Conservation (phyloP, 2,797 vertebrate genomes). For the Neomorphus geoffroyi region DNA sequence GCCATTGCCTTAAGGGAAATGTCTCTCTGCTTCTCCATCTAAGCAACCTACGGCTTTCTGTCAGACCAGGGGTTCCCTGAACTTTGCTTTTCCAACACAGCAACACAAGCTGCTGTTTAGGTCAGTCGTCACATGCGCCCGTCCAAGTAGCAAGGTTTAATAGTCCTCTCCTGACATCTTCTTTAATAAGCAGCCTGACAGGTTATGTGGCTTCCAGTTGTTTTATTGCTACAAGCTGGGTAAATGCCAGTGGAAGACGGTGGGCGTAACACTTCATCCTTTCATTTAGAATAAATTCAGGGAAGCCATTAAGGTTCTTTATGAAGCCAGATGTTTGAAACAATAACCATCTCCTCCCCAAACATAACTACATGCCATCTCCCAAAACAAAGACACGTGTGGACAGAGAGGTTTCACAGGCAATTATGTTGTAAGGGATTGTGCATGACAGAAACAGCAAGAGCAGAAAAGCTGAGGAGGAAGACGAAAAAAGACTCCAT, state of each 20-base stretch:
- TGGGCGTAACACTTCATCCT: background rate
- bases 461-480: background rate
- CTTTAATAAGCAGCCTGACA: constrained; percentile 38
- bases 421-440: constrained; percentile 19
- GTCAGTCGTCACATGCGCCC: background rate
- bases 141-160: background rate
- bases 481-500: background rate
- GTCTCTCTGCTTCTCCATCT: background rate
- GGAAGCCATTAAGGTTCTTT: constrained; percentile 45
- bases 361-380: constrained; percentile 45
- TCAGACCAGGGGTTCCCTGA: background rate
- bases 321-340: constrained; percentile 63
- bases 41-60: background rate
- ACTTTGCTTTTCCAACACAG: background rate
- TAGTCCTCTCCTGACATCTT: background rate
- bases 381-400: constrained; percentile 60
- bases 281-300: constrained; percentile 56
- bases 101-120: background rate
- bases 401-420: constrained; percentile 39
- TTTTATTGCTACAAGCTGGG: background rate
- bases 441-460: constrained; percentile 41
- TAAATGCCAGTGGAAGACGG: constrained; percentile 18
- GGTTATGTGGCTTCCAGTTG: background rate
- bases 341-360: constrained; percentile 61
- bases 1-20: background rate